A percentile compares a stretch with the other conserved stretches of the same genome.
These are phyloP conservation scores for Periplaneta americana DNA, from an alignment of 1,140 invertebrate species.

Conservation along the genomic window DNA sequence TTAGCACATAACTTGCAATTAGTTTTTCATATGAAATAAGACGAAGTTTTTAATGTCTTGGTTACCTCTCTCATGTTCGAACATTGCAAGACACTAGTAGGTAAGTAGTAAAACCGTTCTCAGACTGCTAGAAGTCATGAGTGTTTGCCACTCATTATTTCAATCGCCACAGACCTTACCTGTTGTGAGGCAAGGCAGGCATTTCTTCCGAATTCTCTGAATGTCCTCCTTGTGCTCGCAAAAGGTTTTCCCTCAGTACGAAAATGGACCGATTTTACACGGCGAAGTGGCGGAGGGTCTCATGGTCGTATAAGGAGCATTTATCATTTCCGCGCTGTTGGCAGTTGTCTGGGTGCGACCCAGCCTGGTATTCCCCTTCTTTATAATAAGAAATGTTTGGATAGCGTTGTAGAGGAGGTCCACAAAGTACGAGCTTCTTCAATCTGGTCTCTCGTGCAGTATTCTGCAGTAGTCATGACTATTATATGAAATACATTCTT, in stretches of 20 bases:
- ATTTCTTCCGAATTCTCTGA: background rate
- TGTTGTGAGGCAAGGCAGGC: background rate
- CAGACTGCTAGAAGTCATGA: no score
- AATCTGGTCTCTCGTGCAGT: no score
- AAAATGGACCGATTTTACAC: background rate
- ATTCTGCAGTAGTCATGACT: no score
- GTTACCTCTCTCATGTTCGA: no score
- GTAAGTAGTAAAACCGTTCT: no score
- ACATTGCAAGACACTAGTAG: no score
- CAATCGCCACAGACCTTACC: background rate
- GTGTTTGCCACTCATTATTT: no score
- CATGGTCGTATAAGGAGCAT: background rate
- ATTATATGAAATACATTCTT: no score
- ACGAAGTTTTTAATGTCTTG: no score
- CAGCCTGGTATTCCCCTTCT: background rate
- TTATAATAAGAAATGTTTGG: background rate
- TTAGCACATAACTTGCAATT: no score
- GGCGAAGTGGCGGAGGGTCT: background rate
- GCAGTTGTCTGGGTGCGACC: background rate
- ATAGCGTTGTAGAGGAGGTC: background rate
- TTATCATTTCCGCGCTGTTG: background rate
- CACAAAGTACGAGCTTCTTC: background rate
- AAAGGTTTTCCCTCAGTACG: background rate
- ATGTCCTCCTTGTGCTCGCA: background rate
- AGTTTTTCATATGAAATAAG: no score